Percentiles rank a stretch among this genome's conserved stretches.
phyloP scores from a whole-genome alignment of 1,140 invertebrate genomes.

The Matsumurasca onukii region DNA sequence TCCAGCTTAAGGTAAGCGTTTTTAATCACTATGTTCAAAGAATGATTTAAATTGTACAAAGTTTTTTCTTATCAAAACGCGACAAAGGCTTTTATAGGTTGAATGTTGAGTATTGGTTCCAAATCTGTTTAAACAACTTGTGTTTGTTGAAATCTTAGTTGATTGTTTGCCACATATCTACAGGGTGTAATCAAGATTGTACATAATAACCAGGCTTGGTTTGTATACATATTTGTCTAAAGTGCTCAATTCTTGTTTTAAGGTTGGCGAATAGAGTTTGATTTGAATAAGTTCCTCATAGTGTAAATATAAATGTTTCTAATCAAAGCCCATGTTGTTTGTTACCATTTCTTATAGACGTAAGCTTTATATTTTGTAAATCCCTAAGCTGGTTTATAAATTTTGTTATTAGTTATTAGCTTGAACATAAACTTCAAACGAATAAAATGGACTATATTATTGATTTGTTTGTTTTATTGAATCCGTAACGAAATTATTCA shows the following conservation, averaged over 20 bases:
- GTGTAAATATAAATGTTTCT: background rate
- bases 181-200: slow-evolving; percentile 1
- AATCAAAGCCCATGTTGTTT: slow-evolving; percentile 3
- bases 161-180: too few relatives aligned
- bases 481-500: too few relatives aligned
- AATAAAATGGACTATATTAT: background rate
- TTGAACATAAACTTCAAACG: background rate
- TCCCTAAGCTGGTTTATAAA: background rate
- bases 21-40: too few relatives aligned
- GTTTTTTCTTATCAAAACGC: too few relatives aligned
- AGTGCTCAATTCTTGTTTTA: slow-evolving; percentile 14
- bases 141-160: too few relatives aligned
- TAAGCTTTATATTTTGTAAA: slow-evolving; percentile 15
- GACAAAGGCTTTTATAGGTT: too few relatives aligned
- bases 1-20: too few relatives aligned
- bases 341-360: slow-evolving; percentile 10
- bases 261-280: background rate
- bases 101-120: too few relatives aligned
- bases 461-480: too few relatives aligned
- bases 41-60: too few relatives aligned
- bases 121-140: too few relatives aligned
- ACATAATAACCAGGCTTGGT: slow-evolving; percentile 6
- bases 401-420: slow-evolving; percentile 1
- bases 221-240: background rate
- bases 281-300: background rate